Conservation (phyloP, 2,797 vertebrate species). For the Eulemur coronatus region DNA sequence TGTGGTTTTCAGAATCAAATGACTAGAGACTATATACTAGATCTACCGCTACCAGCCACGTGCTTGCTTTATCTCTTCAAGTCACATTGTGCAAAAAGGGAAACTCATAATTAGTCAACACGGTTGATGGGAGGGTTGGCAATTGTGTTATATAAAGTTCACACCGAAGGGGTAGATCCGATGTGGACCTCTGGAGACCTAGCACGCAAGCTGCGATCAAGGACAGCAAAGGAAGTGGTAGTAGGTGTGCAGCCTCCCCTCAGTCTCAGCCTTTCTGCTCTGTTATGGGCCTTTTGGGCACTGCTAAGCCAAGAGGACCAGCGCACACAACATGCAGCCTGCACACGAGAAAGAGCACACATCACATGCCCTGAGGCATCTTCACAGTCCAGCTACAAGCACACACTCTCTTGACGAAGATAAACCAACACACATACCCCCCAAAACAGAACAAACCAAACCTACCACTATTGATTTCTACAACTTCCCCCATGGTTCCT, state of each 20-base stretch:
- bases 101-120: background rate
- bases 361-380: background rate
- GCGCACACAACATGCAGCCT: background rate
- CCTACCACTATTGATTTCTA: background rate
- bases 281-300: background rate
- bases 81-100: background rate
- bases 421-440: background rate
- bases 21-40: background rate
- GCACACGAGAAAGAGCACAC: background rate
- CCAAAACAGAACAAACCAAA: background rate
- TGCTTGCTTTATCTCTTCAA: background rate
- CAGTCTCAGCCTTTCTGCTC: background rate
- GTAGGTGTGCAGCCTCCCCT: background rate
- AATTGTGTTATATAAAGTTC: background rate
- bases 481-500: background rate
- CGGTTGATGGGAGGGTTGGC: background rate
- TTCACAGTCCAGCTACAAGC: background rate
- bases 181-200: background rate
- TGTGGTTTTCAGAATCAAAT: conserved; percentile 11
- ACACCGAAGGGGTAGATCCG: background rate
- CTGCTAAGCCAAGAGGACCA: background rate
- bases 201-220: background rate
- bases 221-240: background rate
- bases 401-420: background rate
- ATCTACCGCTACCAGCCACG: background rate